phyloP scores from a whole-genome alignment of 2,888 invertebrate species.

The Acleris literana region DNA sequence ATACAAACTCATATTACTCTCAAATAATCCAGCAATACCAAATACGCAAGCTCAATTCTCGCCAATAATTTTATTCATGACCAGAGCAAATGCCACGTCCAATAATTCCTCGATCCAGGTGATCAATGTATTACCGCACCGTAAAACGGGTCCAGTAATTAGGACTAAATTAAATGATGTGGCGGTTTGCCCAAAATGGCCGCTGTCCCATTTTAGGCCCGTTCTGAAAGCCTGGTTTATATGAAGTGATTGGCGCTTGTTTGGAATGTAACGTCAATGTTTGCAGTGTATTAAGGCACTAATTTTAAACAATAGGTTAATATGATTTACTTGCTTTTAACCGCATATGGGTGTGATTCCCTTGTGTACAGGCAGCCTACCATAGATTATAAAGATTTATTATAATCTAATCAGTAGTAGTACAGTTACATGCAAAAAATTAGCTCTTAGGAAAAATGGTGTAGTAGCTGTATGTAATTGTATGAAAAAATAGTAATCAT shows the following conservation, averaged over 20 bases:
- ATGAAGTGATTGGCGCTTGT: slow-evolving; percentile 23
- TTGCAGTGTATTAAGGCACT: neutral
- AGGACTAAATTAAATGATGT: slow-evolving; percentile 72
- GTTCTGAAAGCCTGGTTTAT: slow-evolving; percentile 29
- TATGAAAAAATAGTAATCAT: too few relatives aligned
- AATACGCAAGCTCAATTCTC: neutral
- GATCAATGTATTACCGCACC: slow-evolving; percentile 46
- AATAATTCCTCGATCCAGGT: slow-evolving; percentile 13
- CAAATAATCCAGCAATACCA: too few relatives aligned
- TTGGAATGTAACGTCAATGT: slow-evolving; percentile 15
- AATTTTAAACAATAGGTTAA: too few relatives aligned
- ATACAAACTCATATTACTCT: too few relatives aligned
- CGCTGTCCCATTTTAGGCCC: slow-evolving; percentile 25
- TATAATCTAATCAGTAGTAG: too few relatives aligned
- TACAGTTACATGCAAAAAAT: too few relatives aligned
- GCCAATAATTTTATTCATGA: neutral
- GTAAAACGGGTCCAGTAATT: slow-evolving; percentile 59
- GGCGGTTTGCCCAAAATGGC: slow-evolving; percentile 54
- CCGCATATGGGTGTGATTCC: too few relatives aligned
- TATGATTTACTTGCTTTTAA: too few relatives aligned
- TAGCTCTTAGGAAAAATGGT: too few relatives aligned
- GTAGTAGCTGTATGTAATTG: too few relatives aligned
- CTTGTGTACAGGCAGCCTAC: too few relatives aligned
- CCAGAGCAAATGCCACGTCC: slow-evolving; percentile 12
- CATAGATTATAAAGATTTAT: too few relatives aligned